Percentiles rank a stretch among this genome's conserved stretches.
phyloP scores from a whole-genome alignment of 2,888 invertebrate genomes.

The Tigriopus californicus region DNA sequence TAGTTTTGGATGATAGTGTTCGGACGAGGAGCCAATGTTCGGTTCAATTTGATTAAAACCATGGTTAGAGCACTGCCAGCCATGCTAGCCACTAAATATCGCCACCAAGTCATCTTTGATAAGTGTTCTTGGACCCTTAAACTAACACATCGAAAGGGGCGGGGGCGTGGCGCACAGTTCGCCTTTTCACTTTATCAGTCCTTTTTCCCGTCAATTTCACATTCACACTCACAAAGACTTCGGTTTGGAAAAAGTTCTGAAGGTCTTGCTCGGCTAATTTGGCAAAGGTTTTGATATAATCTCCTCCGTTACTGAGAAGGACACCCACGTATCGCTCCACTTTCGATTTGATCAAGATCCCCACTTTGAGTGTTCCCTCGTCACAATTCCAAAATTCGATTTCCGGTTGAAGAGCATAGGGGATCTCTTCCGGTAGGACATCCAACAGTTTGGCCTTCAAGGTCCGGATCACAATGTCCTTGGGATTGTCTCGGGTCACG shows the following conservation, averaged over 20 bases:
- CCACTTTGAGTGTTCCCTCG: not conserved
- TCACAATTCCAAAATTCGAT: conserved; percentile 4
- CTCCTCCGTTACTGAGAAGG: not conserved
- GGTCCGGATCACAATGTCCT: not conserved
- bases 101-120: no score
- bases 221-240: conserved; percentile 1
- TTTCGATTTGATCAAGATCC: not conserved
- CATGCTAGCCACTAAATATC: no score
- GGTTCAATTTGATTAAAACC: no score
- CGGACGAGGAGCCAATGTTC: no score
- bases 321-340: not conserved
- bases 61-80: no score
- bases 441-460: conserved; percentile 1
- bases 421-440: not conserved
- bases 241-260: conserved; percentile 8
- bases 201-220: not conserved
- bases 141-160: no score
- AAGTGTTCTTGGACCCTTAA: no score
- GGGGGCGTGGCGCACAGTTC: no score
- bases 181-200: no score
- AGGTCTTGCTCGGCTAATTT: not conserved
- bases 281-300: not conserved
- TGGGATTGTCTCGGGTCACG: no score
- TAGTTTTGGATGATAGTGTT: no score
- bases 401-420: not conserved